These are phyloP conservation scores for Engraulis encrasicolus DNA, from an alignment of 2,113 vertebrate genomes.

Conservation along the genomic window DNA sequence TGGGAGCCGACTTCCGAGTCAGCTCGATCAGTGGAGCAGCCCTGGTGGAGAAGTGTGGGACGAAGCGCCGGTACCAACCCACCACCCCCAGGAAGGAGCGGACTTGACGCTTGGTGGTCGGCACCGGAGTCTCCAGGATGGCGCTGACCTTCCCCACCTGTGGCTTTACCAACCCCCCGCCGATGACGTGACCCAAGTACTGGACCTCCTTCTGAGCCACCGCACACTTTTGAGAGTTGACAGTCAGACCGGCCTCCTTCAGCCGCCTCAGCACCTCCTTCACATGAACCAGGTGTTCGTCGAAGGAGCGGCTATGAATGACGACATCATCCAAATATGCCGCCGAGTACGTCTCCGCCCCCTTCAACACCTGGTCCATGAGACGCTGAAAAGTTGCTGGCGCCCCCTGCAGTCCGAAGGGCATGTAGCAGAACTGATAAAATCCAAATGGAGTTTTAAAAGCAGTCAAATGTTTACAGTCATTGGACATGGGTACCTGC, in stretches of 20 bases:
- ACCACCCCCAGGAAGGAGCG: not conserved
- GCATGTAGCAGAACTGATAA: too few species aligned
- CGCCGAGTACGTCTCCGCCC: not conserved
- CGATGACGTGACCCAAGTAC: conserved; percentile 30
- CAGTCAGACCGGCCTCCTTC: conserved; percentile 10
- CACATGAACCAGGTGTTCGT: conserved; percentile 24
- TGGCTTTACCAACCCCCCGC: conserved; percentile 22
- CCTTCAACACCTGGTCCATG: not conserved
- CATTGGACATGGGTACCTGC: conserved; percentile 6
- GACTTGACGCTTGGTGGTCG: not conserved
- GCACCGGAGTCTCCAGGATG: not conserved
- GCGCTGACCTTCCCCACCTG: not conserved
- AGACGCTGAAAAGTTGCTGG: not conserved
- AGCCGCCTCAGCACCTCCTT: conserved; percentile 16
- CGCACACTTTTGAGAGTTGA: conserved; percentile 29
- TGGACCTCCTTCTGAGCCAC: conserved; percentile 27
- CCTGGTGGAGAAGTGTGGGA: not conserved
- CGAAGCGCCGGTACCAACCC: not conserved
- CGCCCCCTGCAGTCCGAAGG: too few species aligned
- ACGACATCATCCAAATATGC: conserved; percentile 33
- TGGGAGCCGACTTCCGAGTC: not conserved
- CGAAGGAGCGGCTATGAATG: conserved; percentile 32
- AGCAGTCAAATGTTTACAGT: not conserved
- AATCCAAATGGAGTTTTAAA: not conserved
- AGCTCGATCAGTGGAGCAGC: not conserved